Conservation (phyloP, 2,113 vertebrate species). For the Urocolius indicus region DNA sequence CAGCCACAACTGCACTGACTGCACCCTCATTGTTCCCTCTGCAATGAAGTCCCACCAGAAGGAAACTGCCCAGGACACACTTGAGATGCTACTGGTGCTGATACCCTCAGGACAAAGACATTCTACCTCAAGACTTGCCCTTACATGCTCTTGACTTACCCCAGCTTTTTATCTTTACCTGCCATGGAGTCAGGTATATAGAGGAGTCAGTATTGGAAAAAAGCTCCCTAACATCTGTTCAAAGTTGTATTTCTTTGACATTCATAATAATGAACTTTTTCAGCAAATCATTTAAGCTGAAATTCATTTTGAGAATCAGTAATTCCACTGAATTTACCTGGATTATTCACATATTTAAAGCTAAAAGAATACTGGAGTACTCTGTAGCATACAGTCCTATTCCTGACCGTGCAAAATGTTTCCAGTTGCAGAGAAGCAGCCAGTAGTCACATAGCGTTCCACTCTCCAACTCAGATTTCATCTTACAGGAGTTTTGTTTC, state of each 20-base stretch:
- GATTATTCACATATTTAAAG: background rate
- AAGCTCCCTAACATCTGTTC: conserved; percentile 15
- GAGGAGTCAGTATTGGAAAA: background rate
- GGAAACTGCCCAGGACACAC: background rate
- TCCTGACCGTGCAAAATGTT: background rate
- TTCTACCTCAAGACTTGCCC: background rate
- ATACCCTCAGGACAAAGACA: background rate
- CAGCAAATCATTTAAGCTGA: conserved; percentile 39
- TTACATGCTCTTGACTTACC: accelerated
- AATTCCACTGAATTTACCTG: conserved; percentile 17
- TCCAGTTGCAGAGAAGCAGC: conserved; percentile 11
- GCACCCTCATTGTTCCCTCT: background rate
- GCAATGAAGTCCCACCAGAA: background rate
- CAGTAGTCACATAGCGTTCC: background rate
- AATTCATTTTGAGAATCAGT: conserved; percentile 35
- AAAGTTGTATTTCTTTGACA: background rate
- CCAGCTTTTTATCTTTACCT: background rate
- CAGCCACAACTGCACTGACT: accelerated
- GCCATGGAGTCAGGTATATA: background rate
- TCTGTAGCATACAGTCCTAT: background rate
- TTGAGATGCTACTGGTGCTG: background rate
- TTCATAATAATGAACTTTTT: conserved; percentile 35
- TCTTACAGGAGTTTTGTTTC: background rate
- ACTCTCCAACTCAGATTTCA: background rate
- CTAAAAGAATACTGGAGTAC: background rate